Evolutionary conservation across 2,888 invertebrate genomes (phyloP).

Genomic region (Cylindroiulus punctatus): DNA sequence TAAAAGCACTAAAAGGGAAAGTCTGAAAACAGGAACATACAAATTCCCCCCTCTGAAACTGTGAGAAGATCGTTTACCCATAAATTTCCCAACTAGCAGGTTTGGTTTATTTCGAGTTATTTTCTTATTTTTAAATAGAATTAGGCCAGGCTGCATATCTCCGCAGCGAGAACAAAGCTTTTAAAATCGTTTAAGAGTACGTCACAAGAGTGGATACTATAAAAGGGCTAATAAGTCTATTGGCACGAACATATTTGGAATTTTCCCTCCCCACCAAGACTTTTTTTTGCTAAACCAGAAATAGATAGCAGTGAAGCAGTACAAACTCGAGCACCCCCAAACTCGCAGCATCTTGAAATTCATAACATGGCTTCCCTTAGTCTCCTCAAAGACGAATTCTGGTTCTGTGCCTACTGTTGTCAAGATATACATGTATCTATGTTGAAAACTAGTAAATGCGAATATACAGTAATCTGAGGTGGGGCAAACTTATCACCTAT

Average conservation of each 20-base stretch:
- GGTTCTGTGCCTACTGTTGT: neutral
- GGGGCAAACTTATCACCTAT: neutral
- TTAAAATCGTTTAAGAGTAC: neutral
- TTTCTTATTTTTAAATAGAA: conserved; percentile 1
- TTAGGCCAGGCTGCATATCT: neutral
- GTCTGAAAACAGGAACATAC: neutral
- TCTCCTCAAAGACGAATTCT: neutral
- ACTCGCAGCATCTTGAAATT: neutral
- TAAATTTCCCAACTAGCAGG: conserved; percentile 1
- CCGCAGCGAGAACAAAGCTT: neutral
- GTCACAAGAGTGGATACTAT: neutral
- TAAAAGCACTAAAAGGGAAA: neutral
- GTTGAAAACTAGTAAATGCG: neutral
- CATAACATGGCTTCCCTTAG: neutral
- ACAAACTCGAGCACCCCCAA: neutral
- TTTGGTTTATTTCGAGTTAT: conserved; percentile 1
- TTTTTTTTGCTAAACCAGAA: conserved; percentile 1
- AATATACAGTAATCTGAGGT: neutral
- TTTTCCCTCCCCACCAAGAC: neutral
- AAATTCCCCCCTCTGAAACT: neutral
- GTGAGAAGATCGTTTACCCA: neutral
- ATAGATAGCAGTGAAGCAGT: neutral
- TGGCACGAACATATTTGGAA: neutral
- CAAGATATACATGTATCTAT: neutral
- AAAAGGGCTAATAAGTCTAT: conserved; percentile 1